A percentile compares a stretch with the other conserved stretches of the same genome.
phyloP scores from a whole-genome alignment of 2,888 invertebrate species.

The Eucera pruinosa region DNA sequence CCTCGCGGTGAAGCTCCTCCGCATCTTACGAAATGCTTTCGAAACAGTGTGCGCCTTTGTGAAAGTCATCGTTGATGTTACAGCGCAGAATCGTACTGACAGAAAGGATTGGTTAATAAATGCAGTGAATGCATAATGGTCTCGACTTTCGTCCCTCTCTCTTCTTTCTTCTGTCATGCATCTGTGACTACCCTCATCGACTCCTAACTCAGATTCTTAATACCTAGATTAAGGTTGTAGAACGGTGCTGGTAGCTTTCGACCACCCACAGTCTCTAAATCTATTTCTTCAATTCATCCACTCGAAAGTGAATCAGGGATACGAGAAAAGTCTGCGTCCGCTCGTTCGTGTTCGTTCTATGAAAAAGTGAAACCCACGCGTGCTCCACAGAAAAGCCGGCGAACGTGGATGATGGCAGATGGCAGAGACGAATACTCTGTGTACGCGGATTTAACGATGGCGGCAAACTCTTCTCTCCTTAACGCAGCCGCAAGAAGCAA shows the following conservation, averaged over 20 bases:
- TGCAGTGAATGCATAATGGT: constrained; percentile 14
- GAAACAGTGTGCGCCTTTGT: constrained; percentile 41
- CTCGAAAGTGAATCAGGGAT: constrained; percentile 48
- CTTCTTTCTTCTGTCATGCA: background rate
- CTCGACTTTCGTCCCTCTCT: background rate
- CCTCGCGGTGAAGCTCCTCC: constrained; percentile 24
- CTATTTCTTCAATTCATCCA: constrained; percentile 42
- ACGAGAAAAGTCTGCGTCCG: constrained; percentile 15
- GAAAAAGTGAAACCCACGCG: constrained; percentile 14
- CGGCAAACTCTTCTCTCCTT: constrained; percentile 33
- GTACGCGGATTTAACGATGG: constrained; percentile 54
- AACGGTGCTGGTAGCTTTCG: constrained; percentile 46
- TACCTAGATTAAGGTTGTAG: constrained; percentile 54
- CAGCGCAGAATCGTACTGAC: constrained; percentile 17
- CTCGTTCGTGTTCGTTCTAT: constrained; percentile 14
- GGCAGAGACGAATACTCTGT: constrained; percentile 11
- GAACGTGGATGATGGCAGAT: constrained; percentile 8
- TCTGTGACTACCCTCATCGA: constrained; percentile 36
- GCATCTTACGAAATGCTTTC: constrained; percentile 46
- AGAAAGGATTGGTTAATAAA: constrained; percentile 32
- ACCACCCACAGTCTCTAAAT: constrained; percentile 51
- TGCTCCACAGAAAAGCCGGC: background rate
- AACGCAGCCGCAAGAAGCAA: constrained; percentile 64
- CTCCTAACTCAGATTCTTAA: constrained; percentile 28
- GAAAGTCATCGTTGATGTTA: constrained; percentile 44